phyloP scores from a whole-genome alignment of 2,888 invertebrate species.

The Epistrophella euchroma region DNA sequence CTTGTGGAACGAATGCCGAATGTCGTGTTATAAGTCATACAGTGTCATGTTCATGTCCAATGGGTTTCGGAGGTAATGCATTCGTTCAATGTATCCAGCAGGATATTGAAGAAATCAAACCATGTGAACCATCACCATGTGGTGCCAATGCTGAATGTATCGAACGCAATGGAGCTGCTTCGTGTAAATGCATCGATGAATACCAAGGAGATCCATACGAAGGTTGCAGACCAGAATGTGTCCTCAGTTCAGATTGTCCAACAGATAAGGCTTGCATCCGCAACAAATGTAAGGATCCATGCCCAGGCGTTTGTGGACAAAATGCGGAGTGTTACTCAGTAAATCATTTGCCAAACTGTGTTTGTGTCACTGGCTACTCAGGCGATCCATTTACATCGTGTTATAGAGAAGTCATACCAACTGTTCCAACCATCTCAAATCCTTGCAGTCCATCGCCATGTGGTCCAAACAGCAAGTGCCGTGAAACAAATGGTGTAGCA shows the following conservation, averaged over 20 bases:
- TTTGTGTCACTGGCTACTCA: slow-evolving; percentile 88
- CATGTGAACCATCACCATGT: slow-evolving; percentile 94
- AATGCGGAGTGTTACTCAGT: slow-evolving; percentile 93
- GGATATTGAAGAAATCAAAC: slow-evolving; percentile 85
- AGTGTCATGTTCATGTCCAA: slow-evolving; percentile 91
- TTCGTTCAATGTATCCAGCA: slow-evolving; percentile 90
- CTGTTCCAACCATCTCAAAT: slow-evolving; percentile 79
- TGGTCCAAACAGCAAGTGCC: slow-evolving; percentile 92
- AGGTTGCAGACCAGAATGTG: slow-evolving; percentile 94
- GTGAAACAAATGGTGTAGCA: slow-evolving; percentile 88
- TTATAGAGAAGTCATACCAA: slow-evolving; percentile 79
- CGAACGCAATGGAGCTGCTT: slow-evolving; percentile 90
- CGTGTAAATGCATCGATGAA: slow-evolving; percentile 91
- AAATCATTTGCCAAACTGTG: slow-evolving; percentile 94
- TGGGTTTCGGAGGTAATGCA: slow-evolving; percentile 92
- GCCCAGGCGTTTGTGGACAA: slow-evolving; percentile 92
- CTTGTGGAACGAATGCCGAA: slow-evolving; percentile 91
- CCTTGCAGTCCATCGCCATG: slow-evolving; percentile 92
- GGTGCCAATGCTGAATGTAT: slow-evolving; percentile 92
- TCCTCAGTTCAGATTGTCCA: slow-evolving; percentile 93
- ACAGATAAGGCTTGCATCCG: slow-evolving; percentile 92
- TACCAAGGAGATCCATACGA: slow-evolving; percentile 94
- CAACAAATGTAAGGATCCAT: slow-evolving; percentile 94
- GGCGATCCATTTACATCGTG: slow-evolving; percentile 90
- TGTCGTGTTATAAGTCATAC: slow-evolving; percentile 92